phyloP scores from a whole-genome alignment of 92 coral and sea anemone genomes.

The Zoanthus sociatus region DNA sequence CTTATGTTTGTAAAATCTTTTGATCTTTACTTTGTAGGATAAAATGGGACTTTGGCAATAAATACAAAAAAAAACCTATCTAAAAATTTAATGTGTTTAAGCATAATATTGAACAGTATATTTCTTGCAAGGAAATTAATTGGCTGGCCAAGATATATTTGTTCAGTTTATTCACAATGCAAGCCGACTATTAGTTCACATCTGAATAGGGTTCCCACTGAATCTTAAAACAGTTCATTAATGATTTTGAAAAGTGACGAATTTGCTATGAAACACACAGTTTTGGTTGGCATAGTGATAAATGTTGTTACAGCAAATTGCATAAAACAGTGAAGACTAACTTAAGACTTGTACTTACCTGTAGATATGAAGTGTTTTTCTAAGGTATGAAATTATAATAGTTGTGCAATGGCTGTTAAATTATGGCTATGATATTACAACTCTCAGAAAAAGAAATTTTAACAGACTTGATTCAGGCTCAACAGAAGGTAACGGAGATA shows the following conservation, averaged over 20 bases:
- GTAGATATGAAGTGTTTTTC: background rate
- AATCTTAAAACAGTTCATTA: background rate
- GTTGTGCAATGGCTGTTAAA: constrained; percentile 55
- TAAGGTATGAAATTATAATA: constrained; percentile 8
- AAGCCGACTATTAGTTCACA: background rate
- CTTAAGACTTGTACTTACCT: background rate
- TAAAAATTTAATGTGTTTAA: too few species aligned
- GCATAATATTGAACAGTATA: too few species aligned
- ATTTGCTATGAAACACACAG: constrained; percentile 20
- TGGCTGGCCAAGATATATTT: background rate
- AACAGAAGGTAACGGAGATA: constrained; percentile 74
- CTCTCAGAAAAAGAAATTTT: constrained; percentile 87
- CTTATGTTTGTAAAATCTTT: background rate
- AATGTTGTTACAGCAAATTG: background rate
- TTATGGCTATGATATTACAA: constrained; percentile 86
- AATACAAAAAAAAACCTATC: too few species aligned
- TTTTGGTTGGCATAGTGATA: constrained; percentile 4
- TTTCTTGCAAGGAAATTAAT: background rate
- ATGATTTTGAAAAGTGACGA: background rate
- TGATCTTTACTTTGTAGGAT: too few species aligned
- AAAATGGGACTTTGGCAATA: too few species aligned
- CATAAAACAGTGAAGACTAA: background rate
- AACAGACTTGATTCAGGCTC: constrained; percentile 83
- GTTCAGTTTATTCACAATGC: background rate
- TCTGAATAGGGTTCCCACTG: background rate